phyloP scores from a whole-genome alignment of 2,888 invertebrate species.

The Steinernema carpocapsae region DNA sequence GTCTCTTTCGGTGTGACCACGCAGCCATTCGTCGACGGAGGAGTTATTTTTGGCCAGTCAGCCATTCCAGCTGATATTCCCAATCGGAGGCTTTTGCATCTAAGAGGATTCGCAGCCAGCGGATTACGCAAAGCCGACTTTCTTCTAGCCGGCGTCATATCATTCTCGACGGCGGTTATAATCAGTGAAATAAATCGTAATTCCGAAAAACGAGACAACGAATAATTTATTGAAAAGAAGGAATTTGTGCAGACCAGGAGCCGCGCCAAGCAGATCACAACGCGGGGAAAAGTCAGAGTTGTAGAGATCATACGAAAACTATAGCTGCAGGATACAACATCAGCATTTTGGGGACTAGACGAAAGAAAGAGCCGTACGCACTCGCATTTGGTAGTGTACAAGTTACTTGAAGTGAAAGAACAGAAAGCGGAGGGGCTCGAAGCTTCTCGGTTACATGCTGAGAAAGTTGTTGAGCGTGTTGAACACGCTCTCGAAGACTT shows the following conservation, averaged over 20 bases:
- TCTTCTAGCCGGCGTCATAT: no score
- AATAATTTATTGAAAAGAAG: background rate
- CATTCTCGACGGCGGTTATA: background rate
- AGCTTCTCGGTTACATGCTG: slow-evolving; percentile 12
- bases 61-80: background rate
- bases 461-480: slow-evolving; percentile 30
- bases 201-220: background rate
- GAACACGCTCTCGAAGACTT: slow-evolving; percentile 30
- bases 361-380: background rate
- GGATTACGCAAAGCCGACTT: slow-evolving; percentile 18
- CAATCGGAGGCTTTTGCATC: background rate
- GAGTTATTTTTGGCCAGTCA: background rate
- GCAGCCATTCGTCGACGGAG: background rate
- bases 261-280: slow-evolving; percentile 31
- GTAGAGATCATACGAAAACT: slow-evolving; percentile 26
- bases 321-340: background rate
- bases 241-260: slow-evolving; percentile 14
- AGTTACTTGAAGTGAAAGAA: slow-evolving; percentile 22
- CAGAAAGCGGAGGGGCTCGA: background rate
- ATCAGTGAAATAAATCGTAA: background rate
- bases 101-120: slow-evolving; percentile 8
- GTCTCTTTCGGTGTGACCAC: background rate
- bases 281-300: background rate
- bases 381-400: slow-evolving; percentile 9
- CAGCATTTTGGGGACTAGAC: slow-evolving; percentile 20